A percentile compares a stretch with the other conserved stretches of the same genome.
phyloP scores from a whole-genome alignment of 2,888 invertebrate genomes.

The Loripinus fragilis region DNA sequence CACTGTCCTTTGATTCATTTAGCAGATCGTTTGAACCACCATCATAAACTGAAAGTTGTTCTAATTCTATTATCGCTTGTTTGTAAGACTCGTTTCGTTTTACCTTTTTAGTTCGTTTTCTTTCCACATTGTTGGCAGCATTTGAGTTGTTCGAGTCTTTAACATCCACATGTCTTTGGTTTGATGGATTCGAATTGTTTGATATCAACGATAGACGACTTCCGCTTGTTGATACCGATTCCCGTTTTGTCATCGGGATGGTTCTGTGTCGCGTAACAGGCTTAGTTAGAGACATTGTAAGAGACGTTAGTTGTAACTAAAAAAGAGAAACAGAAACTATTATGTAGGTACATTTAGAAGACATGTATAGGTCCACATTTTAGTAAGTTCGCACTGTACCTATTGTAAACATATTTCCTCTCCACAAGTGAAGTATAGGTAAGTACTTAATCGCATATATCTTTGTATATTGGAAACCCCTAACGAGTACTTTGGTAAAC shows the following conservation, averaged over 20 bases:
- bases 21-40: slow-evolving; percentile 20
- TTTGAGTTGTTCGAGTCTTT: slow-evolving; percentile 40
- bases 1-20: neutral
- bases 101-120: slow-evolving; percentile 46
- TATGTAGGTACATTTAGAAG: too few relatives aligned
- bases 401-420: too few relatives aligned
- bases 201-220: slow-evolving; percentile 43
- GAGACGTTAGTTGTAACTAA: too few relatives aligned
- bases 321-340: too few relatives aligned
- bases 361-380: too few relatives aligned
- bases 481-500: too few relatives aligned
- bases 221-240: slow-evolving; percentile 41
- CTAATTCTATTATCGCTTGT: slow-evolving; percentile 28
- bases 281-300: neutral
- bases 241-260: slow-evolving; percentile 54
- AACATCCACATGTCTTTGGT: slow-evolving; percentile 14
- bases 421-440: too few relatives aligned
- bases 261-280: slow-evolving; percentile 43
- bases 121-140: slow-evolving; percentile 40
- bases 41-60: slow-evolving; percentile 37
- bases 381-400: too few relatives aligned
- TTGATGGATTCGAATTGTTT: slow-evolving; percentile 17
- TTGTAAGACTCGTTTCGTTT: slow-evolving; percentile 56
- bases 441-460: too few relatives aligned
- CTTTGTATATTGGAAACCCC: too few relatives aligned